Conservation (phyloP, 2,888 invertebrate species). For the Agelastica alni region DNA sequence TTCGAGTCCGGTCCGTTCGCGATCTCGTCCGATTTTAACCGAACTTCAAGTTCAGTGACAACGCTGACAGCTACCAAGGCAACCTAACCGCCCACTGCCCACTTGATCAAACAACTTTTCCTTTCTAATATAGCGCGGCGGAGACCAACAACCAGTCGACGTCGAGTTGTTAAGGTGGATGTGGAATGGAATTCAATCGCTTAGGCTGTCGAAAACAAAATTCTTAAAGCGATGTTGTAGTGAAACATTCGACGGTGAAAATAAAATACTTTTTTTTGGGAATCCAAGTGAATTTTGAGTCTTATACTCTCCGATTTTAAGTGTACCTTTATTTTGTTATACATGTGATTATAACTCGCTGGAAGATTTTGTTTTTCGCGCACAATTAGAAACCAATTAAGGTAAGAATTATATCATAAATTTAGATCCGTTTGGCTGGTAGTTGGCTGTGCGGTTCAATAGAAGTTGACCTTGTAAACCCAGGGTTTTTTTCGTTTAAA, state of each 20-base stretch:
- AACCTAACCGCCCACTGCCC: slow-evolving; percentile 20
- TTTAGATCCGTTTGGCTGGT: too few species aligned
- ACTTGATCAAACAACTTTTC: slow-evolving; percentile 30
- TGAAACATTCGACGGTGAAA: too few species aligned
- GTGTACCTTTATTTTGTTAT: too few species aligned
- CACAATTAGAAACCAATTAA: too few species aligned
- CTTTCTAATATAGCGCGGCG: slow-evolving; percentile 17
- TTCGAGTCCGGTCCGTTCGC: too few species aligned
- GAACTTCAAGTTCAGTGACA: slow-evolving; percentile 29
- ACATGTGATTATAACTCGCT: too few species aligned
- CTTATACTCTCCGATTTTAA: too few species aligned
- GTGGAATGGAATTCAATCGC: slow-evolving; percentile 17
- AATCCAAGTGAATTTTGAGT: too few species aligned
- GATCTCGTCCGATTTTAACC: slow-evolving; percentile 24
- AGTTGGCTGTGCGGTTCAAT: slow-evolving; percentile 1
- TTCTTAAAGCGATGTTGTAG: slow-evolving; percentile 4
- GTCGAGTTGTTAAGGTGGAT: slow-evolving; percentile 25
- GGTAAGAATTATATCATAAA: too few species aligned
- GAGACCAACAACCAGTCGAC: slow-evolving; percentile 20
- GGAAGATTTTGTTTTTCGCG: too few species aligned
- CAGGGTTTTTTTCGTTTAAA: background rate
- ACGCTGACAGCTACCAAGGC: slow-evolving; percentile 26
- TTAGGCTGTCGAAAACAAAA: slow-evolving; percentile 4
- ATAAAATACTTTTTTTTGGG: too few species aligned
- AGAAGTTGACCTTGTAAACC: slow-evolving; percentile 4